Base-by-base conservation (phyloP, 2,113 vertebrate genomes). In the Muscicapa adusta region DNA sequence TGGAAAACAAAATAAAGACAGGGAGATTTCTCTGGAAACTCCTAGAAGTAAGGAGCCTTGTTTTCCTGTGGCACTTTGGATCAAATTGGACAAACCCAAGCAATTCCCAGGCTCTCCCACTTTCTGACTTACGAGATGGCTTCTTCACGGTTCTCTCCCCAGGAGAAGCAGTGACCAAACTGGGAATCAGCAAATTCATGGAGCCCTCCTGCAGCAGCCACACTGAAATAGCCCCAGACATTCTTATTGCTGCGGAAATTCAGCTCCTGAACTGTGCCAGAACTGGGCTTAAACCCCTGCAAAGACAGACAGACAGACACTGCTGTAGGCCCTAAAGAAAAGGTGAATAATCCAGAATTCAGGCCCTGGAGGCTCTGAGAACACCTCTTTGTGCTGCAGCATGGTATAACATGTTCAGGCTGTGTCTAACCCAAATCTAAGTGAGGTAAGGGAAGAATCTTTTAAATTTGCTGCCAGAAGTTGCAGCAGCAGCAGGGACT, bases 201-300 rank as follows among this genome's bases (percentile, higher is more conserved):
- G 85, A 99, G 98, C 19, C 99, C 99, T 40, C 99, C 99, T 70
- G 99, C 99, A 5, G 99, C 99, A 47, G 99, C 99, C 29, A 99
- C 99, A 18, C 99, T 99, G 97, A 99, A 99, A 98, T 99, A 99
- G 87, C 99, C 99, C 99, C 99, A 99, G 54, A 99, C 99, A 0
- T 99, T 99, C 97, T 99, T 99, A 92, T 99, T 99, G 97, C 99
- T 99, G 94, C 99, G 99, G 96, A 99, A 99, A 96, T 99, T 99
- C 94, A 99, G 97, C 89, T 99, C 99, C 93, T 99, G 99, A 43
- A 99, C 99, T 0, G 99, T 99, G 86, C 99, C 99, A 6, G 99
- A 99, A 89, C 99, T 99, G 45, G 99, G 99, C 91, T 99, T 99
- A 96, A 99, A 99, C 31, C 99, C 99, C 99, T 99, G 97, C 54